Percentiles rank a stretch among this genome's conserved stretches.
phyloP scores from a whole-genome alignment of 2,797 vertebrate species.

The Tarsius wallacei region DNA sequence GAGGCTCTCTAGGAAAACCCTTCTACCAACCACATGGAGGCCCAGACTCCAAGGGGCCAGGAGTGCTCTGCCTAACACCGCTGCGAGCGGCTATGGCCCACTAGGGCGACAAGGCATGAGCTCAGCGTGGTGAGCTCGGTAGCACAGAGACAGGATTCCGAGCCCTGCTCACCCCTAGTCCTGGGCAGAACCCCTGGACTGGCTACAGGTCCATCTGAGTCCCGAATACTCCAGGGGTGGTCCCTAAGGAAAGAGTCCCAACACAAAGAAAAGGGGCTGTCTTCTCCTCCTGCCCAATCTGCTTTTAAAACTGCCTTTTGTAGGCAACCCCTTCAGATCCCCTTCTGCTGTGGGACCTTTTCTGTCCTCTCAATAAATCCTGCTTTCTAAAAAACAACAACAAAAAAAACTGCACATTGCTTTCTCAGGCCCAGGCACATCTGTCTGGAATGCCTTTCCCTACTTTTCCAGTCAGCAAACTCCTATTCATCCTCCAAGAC shows the following conservation, averaged over 20 bases:
- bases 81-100: too few relatives aligned
- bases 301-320: background rate
- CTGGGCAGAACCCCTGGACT: background rate
- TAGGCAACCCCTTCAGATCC: too few relatives aligned
- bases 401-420: too few relatives aligned
- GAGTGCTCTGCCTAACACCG: background rate
- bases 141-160: background rate
- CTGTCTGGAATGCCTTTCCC: background rate
- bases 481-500: background rate
- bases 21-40: background rate
- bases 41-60: background rate
- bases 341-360: too few relatives aligned
- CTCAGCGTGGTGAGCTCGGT: background rate
- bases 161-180: background rate
- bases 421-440: background rate
- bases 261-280: background rate
- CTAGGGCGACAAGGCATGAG: rapidly evolving
- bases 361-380: background rate
- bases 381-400: background rate
- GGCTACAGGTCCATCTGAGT: background rate
- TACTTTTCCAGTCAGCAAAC: background rate
- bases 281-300: background rate
- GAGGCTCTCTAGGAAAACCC: background rate
- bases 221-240: too few relatives aligned
- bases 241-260: background rate